Evolutionary conservation across 2,797 vertebrate genomes (phyloP).

Genomic region (Hyperoplus lanceolatus): DNA sequence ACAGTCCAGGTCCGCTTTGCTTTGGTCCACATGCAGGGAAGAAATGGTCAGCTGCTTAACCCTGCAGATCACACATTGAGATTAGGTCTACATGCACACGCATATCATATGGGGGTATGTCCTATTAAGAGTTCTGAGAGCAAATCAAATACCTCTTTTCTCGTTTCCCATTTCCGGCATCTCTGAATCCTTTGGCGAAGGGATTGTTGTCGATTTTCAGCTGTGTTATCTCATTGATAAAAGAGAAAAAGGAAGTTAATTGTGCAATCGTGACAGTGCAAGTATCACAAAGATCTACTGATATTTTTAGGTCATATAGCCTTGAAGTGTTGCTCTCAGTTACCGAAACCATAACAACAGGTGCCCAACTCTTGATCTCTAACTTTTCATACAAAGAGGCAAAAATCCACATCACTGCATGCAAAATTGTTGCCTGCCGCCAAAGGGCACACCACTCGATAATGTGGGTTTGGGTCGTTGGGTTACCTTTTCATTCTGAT

Average conservation of each 20-base stretch:
- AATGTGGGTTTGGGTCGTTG: neutral
- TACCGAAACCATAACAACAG: neutral
- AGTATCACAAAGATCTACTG: too few species aligned
- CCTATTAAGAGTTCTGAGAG: too few species aligned
- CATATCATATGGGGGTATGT: too few species aligned
- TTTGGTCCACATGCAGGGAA: slow-evolving; percentile 88
- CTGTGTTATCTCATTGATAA: slow-evolving; percentile 87
- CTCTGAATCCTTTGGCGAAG: slow-evolving; percentile 98
- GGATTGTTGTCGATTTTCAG: slow-evolving; percentile 99
- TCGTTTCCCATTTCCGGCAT: slow-evolving; percentile 95
- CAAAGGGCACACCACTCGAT: neutral
- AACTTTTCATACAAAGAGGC: neutral
- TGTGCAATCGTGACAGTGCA: too few species aligned
- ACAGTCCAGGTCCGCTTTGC: slow-evolving; percentile 88
- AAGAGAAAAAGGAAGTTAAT: neutral
- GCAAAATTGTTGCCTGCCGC: neutral
- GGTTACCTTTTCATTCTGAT: slow-evolving; percentile 98
- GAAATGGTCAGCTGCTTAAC: slow-evolving; percentile 88
- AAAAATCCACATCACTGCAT: neutral
- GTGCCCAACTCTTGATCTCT: neutral
- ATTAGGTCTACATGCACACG: neutral
- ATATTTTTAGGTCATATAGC: neutral
- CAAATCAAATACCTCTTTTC: slow-evolving; percentile 90
- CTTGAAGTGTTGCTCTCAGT: neutral
- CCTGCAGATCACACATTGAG: slow-evolving; percentile 76